Conservation (phyloP, 2,797 vertebrate genomes). For the Cynopterus sphinx region DNA sequence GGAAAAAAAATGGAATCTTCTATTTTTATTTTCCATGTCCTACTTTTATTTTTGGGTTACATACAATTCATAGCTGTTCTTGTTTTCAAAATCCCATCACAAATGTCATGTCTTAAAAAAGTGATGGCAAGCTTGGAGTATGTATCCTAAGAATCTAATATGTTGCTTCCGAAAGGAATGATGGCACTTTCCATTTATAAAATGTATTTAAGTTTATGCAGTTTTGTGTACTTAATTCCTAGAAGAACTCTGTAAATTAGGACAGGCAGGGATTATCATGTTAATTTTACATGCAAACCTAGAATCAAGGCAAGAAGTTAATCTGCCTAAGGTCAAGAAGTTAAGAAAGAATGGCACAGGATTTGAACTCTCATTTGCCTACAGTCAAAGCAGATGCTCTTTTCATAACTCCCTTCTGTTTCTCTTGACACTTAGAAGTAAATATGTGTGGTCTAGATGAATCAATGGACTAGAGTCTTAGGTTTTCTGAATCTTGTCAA, state of each 20-base stretch:
- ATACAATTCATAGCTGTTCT: constrained; percentile 12
- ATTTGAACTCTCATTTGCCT: not conserved
- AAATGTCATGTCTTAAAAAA: constrained; percentile 19
- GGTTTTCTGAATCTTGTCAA: not conserved
- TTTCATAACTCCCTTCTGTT: not conserved
- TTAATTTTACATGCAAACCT: constrained; percentile 14
- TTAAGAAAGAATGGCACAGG: not conserved
- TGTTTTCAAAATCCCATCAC: constrained; percentile 12
- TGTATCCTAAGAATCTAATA: not conserved
- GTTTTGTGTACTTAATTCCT: constrained; percentile 7
- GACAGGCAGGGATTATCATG: not conserved
- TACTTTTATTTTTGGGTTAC: constrained; percentile 27
- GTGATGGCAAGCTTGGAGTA: not conserved
- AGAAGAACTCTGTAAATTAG: constrained; percentile 36
- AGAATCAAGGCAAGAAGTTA: not conserved
- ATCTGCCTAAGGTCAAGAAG: not conserved
- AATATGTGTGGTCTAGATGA: not conserved
- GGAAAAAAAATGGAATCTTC: not conserved
- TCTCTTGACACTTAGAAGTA: not conserved
- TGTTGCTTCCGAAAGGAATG: not conserved
- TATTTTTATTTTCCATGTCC: constrained; percentile 20
- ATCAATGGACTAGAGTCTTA: not conserved
- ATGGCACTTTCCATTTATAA: not conserved
- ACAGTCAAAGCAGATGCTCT: not conserved
- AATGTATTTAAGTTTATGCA: not conserved